Percentiles rank a stretch among this genome's conserved stretches.
These are phyloP conservation scores for Caloenas nicobarica DNA, from an alignment of 2,113 vertebrate species.

Conservation along the genomic window DNA sequence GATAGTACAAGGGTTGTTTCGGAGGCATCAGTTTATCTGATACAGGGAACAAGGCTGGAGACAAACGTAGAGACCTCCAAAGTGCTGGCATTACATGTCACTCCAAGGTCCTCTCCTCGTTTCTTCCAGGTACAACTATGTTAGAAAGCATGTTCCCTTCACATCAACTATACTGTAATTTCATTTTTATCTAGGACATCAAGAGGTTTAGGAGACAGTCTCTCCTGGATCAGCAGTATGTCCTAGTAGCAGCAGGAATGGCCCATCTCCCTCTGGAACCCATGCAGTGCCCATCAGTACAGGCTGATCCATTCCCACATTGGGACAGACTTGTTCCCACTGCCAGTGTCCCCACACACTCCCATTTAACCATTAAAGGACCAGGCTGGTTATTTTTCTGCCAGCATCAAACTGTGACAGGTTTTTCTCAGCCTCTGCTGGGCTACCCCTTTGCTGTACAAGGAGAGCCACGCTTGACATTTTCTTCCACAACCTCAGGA, in stretches of 20 bases:
- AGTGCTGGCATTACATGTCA: neutral
- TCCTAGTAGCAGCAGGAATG: neutral
- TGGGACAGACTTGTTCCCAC: neutral
- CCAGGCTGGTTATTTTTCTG: neutral
- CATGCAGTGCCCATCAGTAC: neutral
- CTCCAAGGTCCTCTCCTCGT: neutral
- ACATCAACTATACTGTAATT: neutral
- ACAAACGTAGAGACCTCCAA: neutral
- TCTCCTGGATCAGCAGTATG: neutral
- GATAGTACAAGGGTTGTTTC: neutral
- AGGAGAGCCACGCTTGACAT: neutral
- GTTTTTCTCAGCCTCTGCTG: neutral
- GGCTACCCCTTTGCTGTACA: neutral
- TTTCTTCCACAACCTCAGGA: neutral
- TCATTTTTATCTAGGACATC: neutral
- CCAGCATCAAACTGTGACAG: neutral
- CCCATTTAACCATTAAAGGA: neutral
- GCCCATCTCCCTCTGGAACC: neutral
- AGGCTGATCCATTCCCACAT: neutral
- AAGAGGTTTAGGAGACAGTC: neutral
- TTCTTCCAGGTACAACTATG: neutral
- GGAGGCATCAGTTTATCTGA: conserved; percentile 35
- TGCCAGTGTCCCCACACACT: neutral
- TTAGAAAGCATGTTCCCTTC: neutral
- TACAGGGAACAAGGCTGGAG: conserved; percentile 3